Evolutionary conservation across 2,113 vertebrate genomes (phyloP), one percentile per base, ranked within the genome.

Genomic region (Misgurnus anguillicaudatus): DNA sequence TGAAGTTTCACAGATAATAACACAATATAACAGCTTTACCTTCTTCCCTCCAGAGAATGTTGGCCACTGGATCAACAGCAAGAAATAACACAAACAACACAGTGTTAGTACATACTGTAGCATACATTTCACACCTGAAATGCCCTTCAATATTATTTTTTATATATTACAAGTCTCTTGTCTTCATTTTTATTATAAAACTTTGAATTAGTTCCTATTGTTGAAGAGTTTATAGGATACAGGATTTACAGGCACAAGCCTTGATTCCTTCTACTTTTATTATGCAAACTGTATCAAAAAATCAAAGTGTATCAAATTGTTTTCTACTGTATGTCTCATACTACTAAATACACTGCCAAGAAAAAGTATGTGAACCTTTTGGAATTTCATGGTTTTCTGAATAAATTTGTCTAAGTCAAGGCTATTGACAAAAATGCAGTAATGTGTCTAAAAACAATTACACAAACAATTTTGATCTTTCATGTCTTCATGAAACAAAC

Each of bases 1-100:
- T 72, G 0, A n/a, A 9, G n/a, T 0, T 1, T 16, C 10, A 51
- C 14, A 51, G 4, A 51, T 51, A 14, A 51, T 16, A 31, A 31
- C 24, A 31, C 24, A 31, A 38, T n/a, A 41, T 39, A 47, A 58
- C 11, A 13, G 8, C 72, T 72, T 91, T 98, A 99, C 97, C 97
- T 98, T 98, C 97, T 91, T 99, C 97, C 88, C 96, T 90, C 97
- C 97, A 99, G 83, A 98, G 93, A 88, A 99, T 99, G 93, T 99
- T 99, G 89, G 97, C 97, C 85, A 99, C 97, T 99, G 93, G 84
- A 90, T 90, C 87, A 85, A 85, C 87, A 87, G 87, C 85, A 87
- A 80, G 79, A 91, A 88, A 84, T 88, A 79, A 77, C 86, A 91
- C 80, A 83, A 85, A 80, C 53, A 75, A 76, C 69, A 85, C 38